Evolutionary conservation across 1,140 invertebrate genomes (phyloP).

Genomic region (Drosophila funebris): DNA sequence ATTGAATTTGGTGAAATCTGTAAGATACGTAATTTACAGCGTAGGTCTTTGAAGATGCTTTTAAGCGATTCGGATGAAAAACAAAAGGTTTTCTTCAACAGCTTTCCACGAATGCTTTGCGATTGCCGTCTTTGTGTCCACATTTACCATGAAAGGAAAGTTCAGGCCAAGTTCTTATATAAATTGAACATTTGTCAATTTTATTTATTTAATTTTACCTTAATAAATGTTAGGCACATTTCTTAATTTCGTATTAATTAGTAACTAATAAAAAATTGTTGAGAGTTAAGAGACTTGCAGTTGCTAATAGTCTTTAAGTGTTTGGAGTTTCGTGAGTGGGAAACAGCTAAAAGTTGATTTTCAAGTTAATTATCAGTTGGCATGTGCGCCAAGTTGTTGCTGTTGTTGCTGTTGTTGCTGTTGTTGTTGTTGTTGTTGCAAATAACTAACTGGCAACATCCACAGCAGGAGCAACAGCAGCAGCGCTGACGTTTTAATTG

Average conservation of each 20-base stretch:
- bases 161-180: too few relatives aligned
- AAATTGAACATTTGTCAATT: not conserved
- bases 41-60: too few relatives aligned
- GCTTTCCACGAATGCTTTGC: too few relatives aligned
- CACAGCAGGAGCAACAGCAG: conserved; percentile 8
- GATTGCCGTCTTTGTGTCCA: too few relatives aligned
- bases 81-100: too few relatives aligned
- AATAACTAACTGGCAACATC: conserved; percentile 35
- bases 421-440: conserved; percentile 21
- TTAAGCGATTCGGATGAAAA: too few relatives aligned
- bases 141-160: too few relatives aligned
- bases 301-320: conserved; percentile 23
- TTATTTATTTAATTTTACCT: too few relatives aligned
- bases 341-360: conserved; percentile 63
- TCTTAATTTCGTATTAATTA: not conserved
- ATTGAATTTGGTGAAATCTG: too few relatives aligned
- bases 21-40: too few relatives aligned
- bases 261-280: not conserved
- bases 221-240: not conserved
- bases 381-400: conserved; percentile 60
- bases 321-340: not conserved
- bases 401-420: conserved; percentile 36
- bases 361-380: conserved; percentile 79
- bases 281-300: not conserved
- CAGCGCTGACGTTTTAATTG: conserved; percentile 75